Evolutionary conservation across 2,797 vertebrate genomes (phyloP), one percentile per base, ranked within the genome.

Genomic region (Zenarchopterus dispar): DNA sequence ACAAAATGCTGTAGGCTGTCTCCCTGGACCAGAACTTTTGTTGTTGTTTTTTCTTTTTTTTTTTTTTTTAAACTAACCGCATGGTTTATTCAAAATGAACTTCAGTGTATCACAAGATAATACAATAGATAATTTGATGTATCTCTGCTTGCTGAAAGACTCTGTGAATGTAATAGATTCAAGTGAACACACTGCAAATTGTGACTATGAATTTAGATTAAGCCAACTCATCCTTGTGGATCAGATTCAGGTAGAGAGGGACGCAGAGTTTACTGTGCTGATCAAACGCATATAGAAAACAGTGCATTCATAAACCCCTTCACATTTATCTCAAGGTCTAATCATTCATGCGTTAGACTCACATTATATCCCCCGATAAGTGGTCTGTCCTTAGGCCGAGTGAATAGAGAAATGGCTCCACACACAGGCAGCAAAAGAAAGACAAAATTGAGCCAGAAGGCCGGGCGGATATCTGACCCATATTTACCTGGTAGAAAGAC

Each of bases 401-500:
- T 86, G 76, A 96, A 95, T 28, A 98, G 81, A 10, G 77, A 84
- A 19, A 72, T 2, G 0, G 94, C 94, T n/a, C 92, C 95, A 93
- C 91, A 94, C 31, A 93, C 59, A 4, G 93, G 95, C 61, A 95
- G 62, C 75, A 97, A 56, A 51, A 97, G 3, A 61, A 94, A 97
- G 22, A 95, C 90, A 53, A 95, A 77, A 84, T 96, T 94, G 60
- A 98, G 88, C 84, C 97, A 93, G 89, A 95, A 95, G 48, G 89
- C 76, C 0, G 95, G 94, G 16, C 88, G 93, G 56, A 97, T 91
- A 63, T 98, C 95, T 0, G 94, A 92, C 59, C 94, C 95, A 70
- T 96, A 96, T 86, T 97, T 97, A 77, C 97, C 96, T 98, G 81
- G 23, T 47, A 75, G 9, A 77, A 26, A 44, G 21, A 70, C 18